These are phyloP conservation scores for Alouatta palliata DNA, from an alignment of 2,113 vertebrate genomes.

Conservation along the genomic window DNA sequence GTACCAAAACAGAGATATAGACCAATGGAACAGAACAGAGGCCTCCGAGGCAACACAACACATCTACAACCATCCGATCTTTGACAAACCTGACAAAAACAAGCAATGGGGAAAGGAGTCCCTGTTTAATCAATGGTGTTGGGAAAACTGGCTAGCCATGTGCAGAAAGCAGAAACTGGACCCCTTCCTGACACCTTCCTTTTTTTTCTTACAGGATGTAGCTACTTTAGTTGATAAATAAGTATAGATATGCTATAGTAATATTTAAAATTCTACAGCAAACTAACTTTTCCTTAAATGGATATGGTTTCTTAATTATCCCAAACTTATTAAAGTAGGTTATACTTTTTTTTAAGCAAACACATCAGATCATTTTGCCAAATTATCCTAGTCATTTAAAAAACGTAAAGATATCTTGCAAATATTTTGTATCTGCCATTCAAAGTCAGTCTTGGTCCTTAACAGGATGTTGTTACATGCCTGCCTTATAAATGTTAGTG, in stretches of 20 bases:
- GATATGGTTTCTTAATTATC: not conserved
- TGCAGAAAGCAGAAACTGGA: too few species aligned
- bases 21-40: too few species aligned
- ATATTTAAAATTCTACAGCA: conserved; percentile 3
- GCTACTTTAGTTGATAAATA: not conserved
- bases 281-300: conserved; percentile 36
- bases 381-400: conserved; percentile 10
- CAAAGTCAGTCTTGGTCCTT: not conserved
- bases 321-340: not conserved
- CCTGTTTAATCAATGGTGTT: too few species aligned
- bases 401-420: conserved; percentile 34
- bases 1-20: too few species aligned
- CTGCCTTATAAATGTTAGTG: not conserved
- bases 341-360: not conserved
- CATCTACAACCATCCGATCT: too few species aligned
- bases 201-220: not conserved
- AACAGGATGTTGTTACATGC: not conserved
- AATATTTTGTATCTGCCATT: conserved; percentile 40
- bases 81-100: too few species aligned
- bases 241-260: not conserved
- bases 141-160: too few species aligned
- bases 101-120: too few species aligned
- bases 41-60: too few species aligned
- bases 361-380: not conserved
- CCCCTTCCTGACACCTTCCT: too few species aligned